phyloP scores from a whole-genome alignment of 2,888 invertebrate genomes.

The Drosophila colorata region DNA sequence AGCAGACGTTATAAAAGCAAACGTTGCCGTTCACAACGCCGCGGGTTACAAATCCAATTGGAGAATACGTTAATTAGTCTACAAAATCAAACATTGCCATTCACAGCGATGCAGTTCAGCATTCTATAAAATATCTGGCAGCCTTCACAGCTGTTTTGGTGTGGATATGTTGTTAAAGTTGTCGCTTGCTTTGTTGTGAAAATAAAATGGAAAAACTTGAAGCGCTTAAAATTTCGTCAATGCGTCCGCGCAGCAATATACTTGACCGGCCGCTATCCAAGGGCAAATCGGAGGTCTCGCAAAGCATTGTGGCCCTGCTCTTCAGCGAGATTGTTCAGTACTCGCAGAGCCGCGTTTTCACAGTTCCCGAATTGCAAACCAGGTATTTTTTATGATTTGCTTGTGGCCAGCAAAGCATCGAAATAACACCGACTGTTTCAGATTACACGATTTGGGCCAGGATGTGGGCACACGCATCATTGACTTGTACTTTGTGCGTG shows the following conservation, averaged over 20 bases:
- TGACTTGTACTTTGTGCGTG: conserved; percentile 97
- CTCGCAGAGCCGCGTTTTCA: conserved; percentile 97
- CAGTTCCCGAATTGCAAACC: conserved; percentile 96
- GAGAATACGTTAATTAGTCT: too few relatives aligned
- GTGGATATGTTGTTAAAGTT: conserved; percentile 8
- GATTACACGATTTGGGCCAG: conserved; percentile 96
- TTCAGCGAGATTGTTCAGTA: conserved; percentile 99
- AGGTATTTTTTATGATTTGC: conserved; percentile 87
- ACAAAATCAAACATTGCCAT: not conserved
- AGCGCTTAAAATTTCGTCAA: conserved; percentile 83
- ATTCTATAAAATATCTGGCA: conserved; percentile 31
- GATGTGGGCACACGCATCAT: conserved; percentile 97
- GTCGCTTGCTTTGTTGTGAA: conserved; percentile 25
- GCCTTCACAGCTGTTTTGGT: conserved; percentile 29
- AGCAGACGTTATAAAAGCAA: not conserved
- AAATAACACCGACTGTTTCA: conserved; percentile 83
- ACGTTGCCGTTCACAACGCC: too few relatives aligned
- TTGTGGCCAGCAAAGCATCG: not conserved
- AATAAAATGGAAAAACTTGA: conserved; percentile 83
- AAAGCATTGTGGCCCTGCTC: conserved; percentile 96
- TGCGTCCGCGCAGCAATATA: conserved; percentile 86
- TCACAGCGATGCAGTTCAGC: not conserved
- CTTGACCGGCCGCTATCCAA: conserved; percentile 96
- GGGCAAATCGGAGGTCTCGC: conserved; percentile 96
- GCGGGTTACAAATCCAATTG: too few relatives aligned